Evolutionary conservation across 2,113 vertebrate genomes (phyloP), one percentile per base, ranked within the genome.

Genomic region (Carettochelys insculpta): DNA sequence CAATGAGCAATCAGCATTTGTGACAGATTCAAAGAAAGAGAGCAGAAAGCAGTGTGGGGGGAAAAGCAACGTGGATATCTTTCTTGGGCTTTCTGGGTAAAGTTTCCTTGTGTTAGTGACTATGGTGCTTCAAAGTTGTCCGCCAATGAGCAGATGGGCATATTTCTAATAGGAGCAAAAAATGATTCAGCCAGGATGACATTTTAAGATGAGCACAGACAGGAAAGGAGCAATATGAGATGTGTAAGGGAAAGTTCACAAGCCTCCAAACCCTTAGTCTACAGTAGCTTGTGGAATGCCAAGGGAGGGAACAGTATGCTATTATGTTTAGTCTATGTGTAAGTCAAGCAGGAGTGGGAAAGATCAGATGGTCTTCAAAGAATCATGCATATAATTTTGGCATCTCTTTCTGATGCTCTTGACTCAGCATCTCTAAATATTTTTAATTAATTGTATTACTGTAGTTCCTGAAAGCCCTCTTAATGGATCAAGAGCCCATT

Each of bases 211-310:
- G 80, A 2, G 4, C 83, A 56, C 22, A 80, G 85, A 88, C 8
- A 54, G 91, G 93, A 96, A 96, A 73, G 93, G 80, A 94, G 87
- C 61, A 80, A 75, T 86, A 52, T 47, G 81, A 88, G 90, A 92
- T 52, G 84, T 93, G 77, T 75, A 92, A 91, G 91, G 85, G 87
- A 94, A 96, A 91, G 94, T 96, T 96, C 68, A 76, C 65, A 79
- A 90, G 45, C 47, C 27, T 81, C 5, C 45, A 87, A 77, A 81
- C 73, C 38, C 27, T 95, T 96, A 83, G 93, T 82, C 87, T 95
- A 2, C 65, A 91, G 90, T 51, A 90, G 77, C 80, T 71, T 82
- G 47, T 79, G 65, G 77, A 58, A 0, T 87, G 61, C 86, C 84
- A 22, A 77, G 5, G 47, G 81, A 71, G 24, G 19, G 38, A 34